Evolutionary conservation across 2,888 invertebrate genomes (phyloP), one percentile per base, ranked within the genome.

Genomic region (Luffia ferchaultella): DNA sequence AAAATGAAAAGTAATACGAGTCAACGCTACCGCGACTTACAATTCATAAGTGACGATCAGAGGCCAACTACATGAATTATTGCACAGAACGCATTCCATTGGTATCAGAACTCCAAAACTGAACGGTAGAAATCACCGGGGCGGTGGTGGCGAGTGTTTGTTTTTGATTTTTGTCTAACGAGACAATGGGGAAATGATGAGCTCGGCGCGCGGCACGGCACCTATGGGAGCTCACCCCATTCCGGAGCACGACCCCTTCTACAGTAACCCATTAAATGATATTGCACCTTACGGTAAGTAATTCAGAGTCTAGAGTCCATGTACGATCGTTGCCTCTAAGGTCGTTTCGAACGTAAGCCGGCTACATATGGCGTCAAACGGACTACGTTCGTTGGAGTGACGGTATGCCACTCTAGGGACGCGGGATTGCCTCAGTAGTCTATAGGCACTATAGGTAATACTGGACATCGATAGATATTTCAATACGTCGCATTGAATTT

Each of bases 171-270:
- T 82, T 80, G 82, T 82, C 76, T 82, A 83, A 82, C 82, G 80
- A 82, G 80, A 82, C 83, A 83, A 83, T 83, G 77, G 83, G 83
- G 82, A 80, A 80, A 82, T 80, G 83, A 82, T 82, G 83, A 83
- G 79, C 76, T 70, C 72, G 68, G 40, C 45, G 76, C 66, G 71
- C 72, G 63, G 69, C 68, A 74, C 75, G 70, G 71, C 67, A 71
- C 83, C 79, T 76, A 61, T 78, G 82, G 82, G 82, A 82, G 65
- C 73, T 76, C 73, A 74, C 82, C 79, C 82, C 68, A 71, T 65
- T 63, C 69, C 63, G 59, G 59, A 63, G 63, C 66, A 49, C 49
- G 59, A 61, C 70, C 70, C 68, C 78, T 74, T 73, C 63, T 60
- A 3, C 18, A 2, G 5, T 16, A 7, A 7, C 20, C n/a, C 18